phyloP scores from a whole-genome alignment of 2,888 invertebrate species.

The Dicranocentrus wangi region DNA sequence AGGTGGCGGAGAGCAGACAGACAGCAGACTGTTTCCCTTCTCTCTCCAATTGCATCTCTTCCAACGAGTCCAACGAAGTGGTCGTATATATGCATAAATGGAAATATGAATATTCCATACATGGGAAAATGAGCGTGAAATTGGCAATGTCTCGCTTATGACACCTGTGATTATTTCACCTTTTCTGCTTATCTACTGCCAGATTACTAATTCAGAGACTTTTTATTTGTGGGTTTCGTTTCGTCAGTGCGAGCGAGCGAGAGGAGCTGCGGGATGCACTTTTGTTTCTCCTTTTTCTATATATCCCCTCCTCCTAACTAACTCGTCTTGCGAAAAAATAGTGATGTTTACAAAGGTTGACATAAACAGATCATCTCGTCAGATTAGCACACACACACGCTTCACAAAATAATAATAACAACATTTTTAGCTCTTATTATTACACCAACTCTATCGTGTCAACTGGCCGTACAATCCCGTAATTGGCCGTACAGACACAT shows the following conservation, averaged over 20 bases:
- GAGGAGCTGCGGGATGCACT: too few species aligned
- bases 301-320: background rate
- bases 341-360: slow-evolving; percentile 27
- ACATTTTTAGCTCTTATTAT: too few species aligned
- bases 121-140: slow-evolving; percentile 60
- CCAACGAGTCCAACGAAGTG: background rate
- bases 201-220: background rate
- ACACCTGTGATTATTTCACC: slow-evolving; percentile 53
- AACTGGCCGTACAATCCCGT: too few species aligned
- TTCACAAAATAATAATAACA: too few species aligned
- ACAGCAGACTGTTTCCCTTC: background rate
- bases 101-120: slow-evolving; percentile 52
- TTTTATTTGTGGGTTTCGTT: background rate
- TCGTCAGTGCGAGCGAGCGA: too few species aligned
- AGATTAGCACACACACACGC: background rate
- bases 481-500: too few species aligned
- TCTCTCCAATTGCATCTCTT: background rate
- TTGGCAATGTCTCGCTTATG: slow-evolving; percentile 41
- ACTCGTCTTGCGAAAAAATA: background rate
- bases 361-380: slow-evolving; percentile 35
- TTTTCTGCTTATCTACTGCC: background rate
- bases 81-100: slow-evolving; percentile 36
- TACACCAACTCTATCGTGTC: too few species aligned
- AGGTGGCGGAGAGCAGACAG: too few species aligned
- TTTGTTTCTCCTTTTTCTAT: too few species aligned